Conservation (phyloP, 2,888 invertebrate species). For the Parapristionchus giblindavisi region DNA sequence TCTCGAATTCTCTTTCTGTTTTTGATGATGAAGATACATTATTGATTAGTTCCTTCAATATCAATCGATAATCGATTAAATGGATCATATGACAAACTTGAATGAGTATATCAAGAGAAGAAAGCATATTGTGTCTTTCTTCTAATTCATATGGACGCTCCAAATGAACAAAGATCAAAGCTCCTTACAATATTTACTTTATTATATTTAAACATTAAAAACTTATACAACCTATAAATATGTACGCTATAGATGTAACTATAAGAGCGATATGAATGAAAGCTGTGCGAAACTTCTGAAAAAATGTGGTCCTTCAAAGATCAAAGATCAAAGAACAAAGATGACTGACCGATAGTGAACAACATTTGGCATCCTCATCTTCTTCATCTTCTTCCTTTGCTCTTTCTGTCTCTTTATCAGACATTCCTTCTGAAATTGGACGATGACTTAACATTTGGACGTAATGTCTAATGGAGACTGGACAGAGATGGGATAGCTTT, state of each 20-base stretch:
- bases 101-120: conserved; percentile 13
- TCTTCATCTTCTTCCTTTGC: conserved; percentile 27
- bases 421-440: conserved; percentile 4
- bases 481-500: too few relatives aligned
- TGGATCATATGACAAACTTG: conserved; percentile 2
- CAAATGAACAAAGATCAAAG: conserved; percentile 23
- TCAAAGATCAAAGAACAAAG: neutral
- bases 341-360: conserved; percentile 8
- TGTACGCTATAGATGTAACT: conserved; percentile 47
- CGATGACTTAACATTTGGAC: too few relatives aligned
- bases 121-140: conserved; percentile 2
- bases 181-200: neutral
- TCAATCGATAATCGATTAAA: neutral
- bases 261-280: conserved; percentile 53
- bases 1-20: neutral
- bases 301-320: neutral
- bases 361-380: conserved; percentile 18
- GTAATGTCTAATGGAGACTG: too few relatives aligned
- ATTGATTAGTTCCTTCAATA: conserved; percentile 23
- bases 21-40: conserved; percentile 15
- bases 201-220: neutral
- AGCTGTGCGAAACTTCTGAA: conserved; percentile 50
- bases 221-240: conserved; percentile 43
- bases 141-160: conserved; percentile 28
- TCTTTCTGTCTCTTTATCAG: neutral